Percentiles rank a stretch among this genome's conserved stretches.
These are phyloP conservation scores for Pelodytes ibericus DNA, from an alignment of 2,797 vertebrate species.

Conservation along the genomic window DNA sequence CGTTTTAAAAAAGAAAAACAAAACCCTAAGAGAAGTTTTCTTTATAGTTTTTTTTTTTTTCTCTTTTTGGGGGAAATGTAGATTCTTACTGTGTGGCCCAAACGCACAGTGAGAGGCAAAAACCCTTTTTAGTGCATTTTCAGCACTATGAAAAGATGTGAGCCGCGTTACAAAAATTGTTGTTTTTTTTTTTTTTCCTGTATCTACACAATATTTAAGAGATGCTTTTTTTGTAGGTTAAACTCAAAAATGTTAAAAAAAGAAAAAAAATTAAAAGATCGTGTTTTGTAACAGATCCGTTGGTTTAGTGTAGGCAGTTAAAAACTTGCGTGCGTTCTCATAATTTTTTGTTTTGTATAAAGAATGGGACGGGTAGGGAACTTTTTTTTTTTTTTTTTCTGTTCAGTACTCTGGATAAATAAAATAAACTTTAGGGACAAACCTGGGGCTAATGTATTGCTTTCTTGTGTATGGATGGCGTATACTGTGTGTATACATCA, in stretches of 20 bases:
- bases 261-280: constrained; percentile 13
- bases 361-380: constrained; percentile 15
- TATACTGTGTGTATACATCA: not conserved
- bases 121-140: constrained; percentile 55
- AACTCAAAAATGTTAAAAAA: constrained; percentile 43
- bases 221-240: constrained; percentile 53
- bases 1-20: constrained; percentile 27
- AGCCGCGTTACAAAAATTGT: constrained; percentile 32
- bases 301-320: constrained; percentile 53
- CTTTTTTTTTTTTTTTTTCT: constrained; percentile 16
- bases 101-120: constrained; percentile 46
- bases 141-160: constrained; percentile 50
- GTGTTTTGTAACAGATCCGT: constrained; percentile 53
- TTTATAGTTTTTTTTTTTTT: constrained; percentile 33
- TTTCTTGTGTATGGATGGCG: not conserved
- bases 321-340: constrained; percentile 46
- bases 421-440: constrained; percentile 42
- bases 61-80: constrained; percentile 40
- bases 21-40: constrained; percentile 26
- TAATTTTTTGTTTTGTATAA: constrained; percentile 56
- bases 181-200: constrained; percentile 32
- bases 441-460: not conserved
- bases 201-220: constrained; percentile 48
- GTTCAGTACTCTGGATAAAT: constrained; percentile 42
- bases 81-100: constrained; percentile 44